Conservation (phyloP, 2,113 vertebrate genomes). For the Parotia lawesii region DNA sequence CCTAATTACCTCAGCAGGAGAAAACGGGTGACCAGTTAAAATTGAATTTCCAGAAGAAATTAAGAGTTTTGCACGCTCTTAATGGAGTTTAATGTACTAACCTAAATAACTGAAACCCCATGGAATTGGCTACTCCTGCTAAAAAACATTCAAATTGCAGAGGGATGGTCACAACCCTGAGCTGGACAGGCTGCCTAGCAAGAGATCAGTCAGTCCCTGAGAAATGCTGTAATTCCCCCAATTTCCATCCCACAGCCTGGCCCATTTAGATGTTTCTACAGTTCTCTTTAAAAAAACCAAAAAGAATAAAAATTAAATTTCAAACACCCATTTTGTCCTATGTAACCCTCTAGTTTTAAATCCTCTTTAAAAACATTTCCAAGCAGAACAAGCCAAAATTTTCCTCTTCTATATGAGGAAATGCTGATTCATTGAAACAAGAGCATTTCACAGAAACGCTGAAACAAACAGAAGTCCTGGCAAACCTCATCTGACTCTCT, state of each 20-base stretch:
- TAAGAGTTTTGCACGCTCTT: neutral
- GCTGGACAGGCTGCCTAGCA: neutral
- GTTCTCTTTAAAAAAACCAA: neutral
- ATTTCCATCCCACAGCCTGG: neutral
- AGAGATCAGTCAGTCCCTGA: neutral
- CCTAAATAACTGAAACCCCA: neutral
- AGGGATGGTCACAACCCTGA: neutral
- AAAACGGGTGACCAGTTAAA: neutral
- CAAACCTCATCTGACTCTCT: neutral
- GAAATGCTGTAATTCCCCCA: neutral
- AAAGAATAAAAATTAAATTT: neutral
- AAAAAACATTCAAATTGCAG: neutral
- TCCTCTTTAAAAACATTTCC: neutral
- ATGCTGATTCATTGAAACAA: constrained; percentile 33
- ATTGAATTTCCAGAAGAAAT: neutral
- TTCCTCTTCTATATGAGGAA: neutral
- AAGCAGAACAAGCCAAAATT: neutral
- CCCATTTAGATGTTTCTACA: neutral
- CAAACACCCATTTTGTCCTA: neutral
- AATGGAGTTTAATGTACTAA: neutral
- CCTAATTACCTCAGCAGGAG: neutral
- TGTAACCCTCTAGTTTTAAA: neutral
- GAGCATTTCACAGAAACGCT: neutral
- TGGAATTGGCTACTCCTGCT: neutral
- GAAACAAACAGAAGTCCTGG: neutral